These are phyloP conservation scores for Pseudois nayaur DNA, from an alignment of 2,113 vertebrate genomes.

Conservation along the genomic window DNA sequence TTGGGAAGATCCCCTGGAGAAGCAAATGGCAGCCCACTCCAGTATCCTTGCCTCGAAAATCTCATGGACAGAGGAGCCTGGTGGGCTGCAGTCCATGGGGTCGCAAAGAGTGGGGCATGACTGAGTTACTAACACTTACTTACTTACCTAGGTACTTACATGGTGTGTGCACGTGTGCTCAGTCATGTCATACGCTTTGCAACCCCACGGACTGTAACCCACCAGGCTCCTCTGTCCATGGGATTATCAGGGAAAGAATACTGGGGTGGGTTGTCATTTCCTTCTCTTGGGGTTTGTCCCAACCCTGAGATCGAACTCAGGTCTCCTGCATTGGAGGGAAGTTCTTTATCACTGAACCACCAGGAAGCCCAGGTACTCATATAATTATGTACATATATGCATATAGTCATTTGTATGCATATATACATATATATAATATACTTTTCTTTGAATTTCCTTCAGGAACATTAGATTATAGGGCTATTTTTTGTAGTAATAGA, in stretches of 20 bases:
- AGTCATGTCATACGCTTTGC: background rate
- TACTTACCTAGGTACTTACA: background rate
- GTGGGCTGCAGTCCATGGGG: background rate
- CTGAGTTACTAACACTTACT: background rate
- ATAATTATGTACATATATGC: background rate
- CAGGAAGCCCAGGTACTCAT: background rate
- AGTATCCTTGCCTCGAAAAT: background rate
- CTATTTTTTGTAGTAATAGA: background rate
- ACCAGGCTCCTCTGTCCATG: background rate
- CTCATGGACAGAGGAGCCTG: background rate
- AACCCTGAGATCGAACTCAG: background rate
- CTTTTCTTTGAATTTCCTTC: background rate
- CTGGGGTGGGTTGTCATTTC: background rate
- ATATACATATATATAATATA: background rate
- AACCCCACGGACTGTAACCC: background rate
- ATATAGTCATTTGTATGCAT: background rate
- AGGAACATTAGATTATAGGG: background rate
- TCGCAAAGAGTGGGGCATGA: rapidly evolving
- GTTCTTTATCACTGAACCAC: background rate
- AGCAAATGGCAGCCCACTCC: background rate
- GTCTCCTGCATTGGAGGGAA: background rate
- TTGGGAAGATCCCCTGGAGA: background rate
- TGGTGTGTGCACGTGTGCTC: background rate
- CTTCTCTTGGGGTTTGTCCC: background rate
- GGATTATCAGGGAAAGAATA: background rate